A percentile compares a stretch with the other conserved stretches of the same genome.
These are phyloP conservation scores for Alectura lathami DNA, from an alignment of 2,113 vertebrate species.

Conservation along the genomic window DNA sequence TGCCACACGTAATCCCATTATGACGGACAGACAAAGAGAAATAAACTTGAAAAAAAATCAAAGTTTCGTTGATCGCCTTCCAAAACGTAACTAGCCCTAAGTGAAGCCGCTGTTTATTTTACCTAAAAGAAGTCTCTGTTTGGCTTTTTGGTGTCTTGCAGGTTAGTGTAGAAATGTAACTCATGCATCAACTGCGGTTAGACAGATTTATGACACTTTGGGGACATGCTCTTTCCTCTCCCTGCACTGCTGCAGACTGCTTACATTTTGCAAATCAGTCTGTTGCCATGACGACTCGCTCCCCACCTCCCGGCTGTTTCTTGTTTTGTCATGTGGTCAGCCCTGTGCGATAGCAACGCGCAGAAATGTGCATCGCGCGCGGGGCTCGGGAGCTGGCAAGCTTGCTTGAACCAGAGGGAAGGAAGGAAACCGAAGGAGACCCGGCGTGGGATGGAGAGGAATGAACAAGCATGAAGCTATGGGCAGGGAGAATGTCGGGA, in stretches of 20 bases:
- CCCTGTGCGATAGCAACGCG: conserved; percentile 83
- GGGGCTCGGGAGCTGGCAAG: conserved; percentile 73
- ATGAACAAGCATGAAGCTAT: conserved; percentile 85
- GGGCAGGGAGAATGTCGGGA: conserved; percentile 80
- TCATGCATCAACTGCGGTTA: conserved; percentile 93
- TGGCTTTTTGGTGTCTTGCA: conserved; percentile 82
- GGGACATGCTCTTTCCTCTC: conserved; percentile 94
- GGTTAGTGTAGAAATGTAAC: conserved; percentile 93
- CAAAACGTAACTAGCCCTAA: conserved; percentile 75
- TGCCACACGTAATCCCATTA: conserved; percentile 99
- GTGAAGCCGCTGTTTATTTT: conserved; percentile 80
- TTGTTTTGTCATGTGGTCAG: conserved; percentile 87
- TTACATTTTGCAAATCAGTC: conserved; percentile 99
- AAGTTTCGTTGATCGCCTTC: conserved; percentile 77
- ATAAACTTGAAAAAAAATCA: conserved; percentile 79
- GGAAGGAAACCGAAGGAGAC: conserved; percentile 69
- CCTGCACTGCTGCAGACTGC: conserved; percentile 92
- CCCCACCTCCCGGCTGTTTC: conserved; percentile 81
- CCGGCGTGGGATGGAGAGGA: conserved; percentile 78
- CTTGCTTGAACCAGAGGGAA: conserved; percentile 70
- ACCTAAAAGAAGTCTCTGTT: conserved; percentile 82
- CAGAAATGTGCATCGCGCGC: conserved; percentile 66
- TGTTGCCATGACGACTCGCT: conserved; percentile 92
- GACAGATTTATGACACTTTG: conserved; percentile 98
- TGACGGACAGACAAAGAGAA: conserved; percentile 85